These are phyloP conservation scores for Crenichthys baileyi DNA, from an alignment of 2,797 vertebrate genomes.

Conservation along the genomic window DNA sequence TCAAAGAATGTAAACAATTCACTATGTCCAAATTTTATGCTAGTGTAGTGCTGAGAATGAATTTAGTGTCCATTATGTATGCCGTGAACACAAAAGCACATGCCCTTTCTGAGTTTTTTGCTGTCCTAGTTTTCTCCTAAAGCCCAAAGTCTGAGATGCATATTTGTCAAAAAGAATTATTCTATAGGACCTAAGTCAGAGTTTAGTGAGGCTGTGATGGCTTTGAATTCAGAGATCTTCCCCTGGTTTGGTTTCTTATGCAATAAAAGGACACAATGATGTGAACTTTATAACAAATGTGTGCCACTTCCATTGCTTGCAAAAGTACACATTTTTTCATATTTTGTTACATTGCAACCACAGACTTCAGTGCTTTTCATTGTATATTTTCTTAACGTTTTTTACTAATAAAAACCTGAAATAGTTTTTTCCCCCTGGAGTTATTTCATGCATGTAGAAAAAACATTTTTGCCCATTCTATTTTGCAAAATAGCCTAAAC, in stretches of 20 bases:
- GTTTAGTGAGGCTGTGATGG: slow-evolving; percentile 10
- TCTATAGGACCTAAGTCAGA: slow-evolving; percentile 30
- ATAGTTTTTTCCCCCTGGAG: background rate
- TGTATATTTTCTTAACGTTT: background rate
- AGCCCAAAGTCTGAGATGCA: slow-evolving; percentile 32
- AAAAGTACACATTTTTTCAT: background rate
- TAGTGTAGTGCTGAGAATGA: slow-evolving; percentile 29
- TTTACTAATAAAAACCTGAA: background rate
- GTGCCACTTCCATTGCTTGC: background rate
- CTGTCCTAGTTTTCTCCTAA: slow-evolving; percentile 42
- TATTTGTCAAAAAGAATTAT: slow-evolving; percentile 39
- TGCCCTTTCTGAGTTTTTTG: slow-evolving; percentile 22
- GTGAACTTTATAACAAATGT: background rate
- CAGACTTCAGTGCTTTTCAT: background rate
- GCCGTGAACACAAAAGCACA: slow-evolving; percentile 24
- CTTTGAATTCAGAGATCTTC: slow-evolving; percentile 39
- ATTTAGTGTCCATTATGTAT: slow-evolving; percentile 39
- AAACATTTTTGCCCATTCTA: background rate
- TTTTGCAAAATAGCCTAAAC: background rate
- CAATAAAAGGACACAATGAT: background rate
- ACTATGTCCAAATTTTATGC: slow-evolving; percentile 14
- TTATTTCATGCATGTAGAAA: background rate
- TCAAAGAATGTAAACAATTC: slow-evolving; percentile 36
- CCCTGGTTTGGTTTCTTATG: slow-evolving; percentile 13
- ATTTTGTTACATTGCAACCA: background rate